Evolutionary conservation across 2,888 invertebrate species (phyloP), one percentile per base, ranked within the genome.

Genomic region (Oscheius sp.): DNA sequence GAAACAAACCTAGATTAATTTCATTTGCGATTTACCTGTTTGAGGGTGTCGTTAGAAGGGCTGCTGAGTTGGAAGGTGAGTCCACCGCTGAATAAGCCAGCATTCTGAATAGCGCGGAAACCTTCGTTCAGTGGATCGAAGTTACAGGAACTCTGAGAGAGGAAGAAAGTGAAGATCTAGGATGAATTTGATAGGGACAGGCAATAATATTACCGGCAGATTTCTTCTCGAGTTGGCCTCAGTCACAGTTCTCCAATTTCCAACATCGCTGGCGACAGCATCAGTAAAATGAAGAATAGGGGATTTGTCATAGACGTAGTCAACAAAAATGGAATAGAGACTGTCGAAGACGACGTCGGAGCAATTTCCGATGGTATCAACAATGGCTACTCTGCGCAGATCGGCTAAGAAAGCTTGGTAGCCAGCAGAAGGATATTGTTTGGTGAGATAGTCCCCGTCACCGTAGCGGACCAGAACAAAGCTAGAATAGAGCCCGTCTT

Each of bases 271-370:
- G 16, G 85, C 76, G 12, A 77, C 71, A 16, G 79, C 85, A 56
- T 85, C 85, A 35, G 85, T 85, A 77, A 85, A 82, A 12, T 82
- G 70, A 70, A 79, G 79, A 64, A 85, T 73, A 5, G 85, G 82
- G 23, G 85, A 85, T 69, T 84, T 84, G 49, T 80, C 76, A 63
- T 79, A 79, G 27, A 79, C 68, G 18, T 72, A 18, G 66, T 64
- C 45, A 27, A 13, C 25, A 74, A 80, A 82, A 25, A 79, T 64
- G 27, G 71, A 73, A 29, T 69, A 63, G n/a, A 82, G 63, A 0
- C 75, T 55, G 46, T 73, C 76, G 21, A 82, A 77, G 43, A 76
- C 70, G 41, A 74, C 71, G 49, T 82, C 82, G 18, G 72, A 73
- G 41, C 81, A 81, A 16, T 70, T 59, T 21, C 78, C 76, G 53